These are phyloP conservation scores for Triplophysa siluroides DNA, from an alignment of 2,113 vertebrate species.

Conservation along the genomic window DNA sequence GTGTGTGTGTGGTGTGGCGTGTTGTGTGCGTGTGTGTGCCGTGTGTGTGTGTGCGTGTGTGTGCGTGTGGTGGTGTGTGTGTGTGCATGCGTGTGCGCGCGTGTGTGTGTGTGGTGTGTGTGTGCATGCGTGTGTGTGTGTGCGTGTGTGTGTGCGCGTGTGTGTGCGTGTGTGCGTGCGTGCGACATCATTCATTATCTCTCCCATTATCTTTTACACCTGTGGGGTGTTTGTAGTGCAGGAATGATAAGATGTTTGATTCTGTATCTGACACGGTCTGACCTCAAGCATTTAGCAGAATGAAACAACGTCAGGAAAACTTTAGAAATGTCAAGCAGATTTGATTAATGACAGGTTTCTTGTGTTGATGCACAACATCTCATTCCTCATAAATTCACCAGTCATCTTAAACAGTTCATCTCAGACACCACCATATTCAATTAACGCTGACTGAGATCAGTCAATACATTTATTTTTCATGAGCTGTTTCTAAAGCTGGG, in stretches of 20 bases:
- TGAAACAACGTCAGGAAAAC: not conserved
- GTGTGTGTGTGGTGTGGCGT: too few relatives aligned
- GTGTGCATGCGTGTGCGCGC: too few relatives aligned
- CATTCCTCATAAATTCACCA: not conserved
- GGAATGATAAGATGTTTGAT: slow-evolving; percentile 29
- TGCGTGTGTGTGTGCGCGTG: too few relatives aligned
- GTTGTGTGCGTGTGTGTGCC: not conserved
- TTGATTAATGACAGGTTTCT: too few relatives aligned
- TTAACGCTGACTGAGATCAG: slow-evolving; percentile 2
- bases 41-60: too few relatives aligned
- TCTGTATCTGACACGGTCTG: slow-evolving; percentile 24
- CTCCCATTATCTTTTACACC: not conserved
- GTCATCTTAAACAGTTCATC: not conserved
- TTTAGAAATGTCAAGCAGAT: not conserved
- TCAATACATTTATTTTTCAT: not conserved
- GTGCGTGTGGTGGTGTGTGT: too few relatives aligned
- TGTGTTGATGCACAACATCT: too few relatives aligned
- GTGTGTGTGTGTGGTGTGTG: not conserved
- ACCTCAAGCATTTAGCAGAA: slow-evolving; percentile 1
- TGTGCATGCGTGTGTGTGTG: not conserved
- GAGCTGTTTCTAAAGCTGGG: slow-evolving; percentile 7
- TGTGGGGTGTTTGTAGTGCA: not conserved
- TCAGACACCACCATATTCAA: not conserved
- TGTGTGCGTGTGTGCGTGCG: too few relatives aligned
- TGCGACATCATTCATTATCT: slow-evolving; percentile 20